These are phyloP conservation scores for Dipodomys merriami DNA, from an alignment of 2,113 vertebrate species.

Conservation along the genomic window DNA sequence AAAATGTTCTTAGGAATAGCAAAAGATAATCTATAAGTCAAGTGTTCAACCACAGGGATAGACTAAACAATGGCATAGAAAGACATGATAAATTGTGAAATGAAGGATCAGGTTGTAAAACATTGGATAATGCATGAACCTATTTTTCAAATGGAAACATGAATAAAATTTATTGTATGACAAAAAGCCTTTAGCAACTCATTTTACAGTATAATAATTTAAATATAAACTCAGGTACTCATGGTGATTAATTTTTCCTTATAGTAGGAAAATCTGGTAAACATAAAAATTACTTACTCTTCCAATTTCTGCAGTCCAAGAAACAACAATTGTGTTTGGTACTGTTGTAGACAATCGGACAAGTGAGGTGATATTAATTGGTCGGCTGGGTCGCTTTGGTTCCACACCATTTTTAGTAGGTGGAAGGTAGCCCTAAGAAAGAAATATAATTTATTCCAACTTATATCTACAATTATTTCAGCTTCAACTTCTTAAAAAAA, in stretches of 20 bases:
- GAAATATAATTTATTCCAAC: conserved; percentile 55
- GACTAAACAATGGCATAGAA: neutral
- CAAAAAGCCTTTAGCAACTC: conserved; percentile 51
- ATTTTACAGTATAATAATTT: conserved; percentile 42
- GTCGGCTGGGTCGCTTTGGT: conserved; percentile 99
- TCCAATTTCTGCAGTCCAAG: conserved; percentile 98
- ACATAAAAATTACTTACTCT: conserved; percentile 88
- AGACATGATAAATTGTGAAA: neutral
- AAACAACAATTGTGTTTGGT: conserved; percentile 98
- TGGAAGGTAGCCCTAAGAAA: conserved; percentile 96
- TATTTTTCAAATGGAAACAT: conserved; percentile 49
- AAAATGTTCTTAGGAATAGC: conserved; percentile 12
- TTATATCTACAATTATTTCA: conserved; percentile 53
- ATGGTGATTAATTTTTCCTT: conserved; percentile 50
- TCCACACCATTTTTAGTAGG: conserved; percentile 99
- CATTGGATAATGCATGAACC: neutral
- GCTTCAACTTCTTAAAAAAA: conserved; percentile 1
- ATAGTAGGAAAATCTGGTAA: neutral
- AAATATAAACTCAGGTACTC: conserved; percentile 22
- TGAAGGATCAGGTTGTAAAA: conserved; percentile 42
- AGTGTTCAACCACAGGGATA: neutral
- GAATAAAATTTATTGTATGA: conserved; percentile 54
- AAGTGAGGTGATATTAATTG: conserved; percentile 99
- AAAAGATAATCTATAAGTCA: conserved; percentile 25
- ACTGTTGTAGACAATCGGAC: conserved; percentile 97